phyloP scores from a whole-genome alignment of 2,797 vertebrate species.

The Parauchenoglanis punctatus region DNA sequence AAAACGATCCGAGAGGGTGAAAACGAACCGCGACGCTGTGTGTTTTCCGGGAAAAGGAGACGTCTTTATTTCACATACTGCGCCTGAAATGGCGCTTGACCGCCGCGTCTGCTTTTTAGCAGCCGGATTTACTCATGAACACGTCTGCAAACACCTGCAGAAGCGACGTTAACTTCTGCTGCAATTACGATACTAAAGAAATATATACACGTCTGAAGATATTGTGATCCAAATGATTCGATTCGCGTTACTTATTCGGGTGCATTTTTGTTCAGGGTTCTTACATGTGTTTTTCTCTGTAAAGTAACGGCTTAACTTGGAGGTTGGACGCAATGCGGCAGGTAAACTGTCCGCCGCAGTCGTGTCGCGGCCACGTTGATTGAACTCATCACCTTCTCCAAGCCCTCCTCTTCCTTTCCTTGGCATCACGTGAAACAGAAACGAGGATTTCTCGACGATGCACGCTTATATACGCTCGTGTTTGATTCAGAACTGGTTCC shows the following conservation, averaged over 20 bases:
- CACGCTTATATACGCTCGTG: background rate
- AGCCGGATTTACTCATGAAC: too few relatives aligned
- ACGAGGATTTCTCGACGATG: background rate
- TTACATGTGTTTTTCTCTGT: background rate
- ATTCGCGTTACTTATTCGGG: too few relatives aligned
- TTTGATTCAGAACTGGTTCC: background rate
- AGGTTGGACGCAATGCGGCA: background rate
- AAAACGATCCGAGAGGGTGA: background rate
- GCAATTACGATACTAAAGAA: background rate
- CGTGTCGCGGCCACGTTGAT: background rate
- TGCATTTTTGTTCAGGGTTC: background rate
- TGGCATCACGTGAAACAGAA: background rate
- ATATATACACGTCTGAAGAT: background rate
- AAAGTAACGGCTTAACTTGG: too few relatives aligned
- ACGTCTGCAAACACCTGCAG: too few relatives aligned
- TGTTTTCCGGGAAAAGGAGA: background rate
- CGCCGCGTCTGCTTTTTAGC: background rate
- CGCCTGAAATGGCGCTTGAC: background rate
- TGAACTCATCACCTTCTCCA: background rate
- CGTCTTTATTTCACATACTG: background rate
- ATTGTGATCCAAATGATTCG: too few relatives aligned
- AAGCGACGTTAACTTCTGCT: background rate
- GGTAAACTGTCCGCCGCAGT: background rate
- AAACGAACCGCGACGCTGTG: background rate
- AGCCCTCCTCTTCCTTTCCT: background rate